A percentile compares a stretch with the other conserved stretches of the same genome.
phyloP scores from a whole-genome alignment of 2,113 vertebrate genomes.

The Eudyptes chrysolophus region DNA sequence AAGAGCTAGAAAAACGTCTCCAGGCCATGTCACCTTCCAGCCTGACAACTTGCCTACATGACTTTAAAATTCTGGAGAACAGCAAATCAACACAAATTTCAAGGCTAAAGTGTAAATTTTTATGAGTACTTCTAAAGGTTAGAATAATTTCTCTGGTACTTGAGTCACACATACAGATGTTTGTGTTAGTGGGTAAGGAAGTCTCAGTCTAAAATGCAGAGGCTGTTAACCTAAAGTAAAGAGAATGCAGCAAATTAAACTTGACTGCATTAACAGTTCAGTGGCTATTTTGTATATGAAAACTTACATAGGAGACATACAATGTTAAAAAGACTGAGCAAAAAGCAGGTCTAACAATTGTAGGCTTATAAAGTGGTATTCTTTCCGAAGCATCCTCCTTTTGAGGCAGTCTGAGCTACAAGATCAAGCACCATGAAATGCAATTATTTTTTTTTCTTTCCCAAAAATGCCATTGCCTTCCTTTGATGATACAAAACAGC shows the following conservation, averaged over 20 bases:
- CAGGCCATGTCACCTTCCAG: not conserved
- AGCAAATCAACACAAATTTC: not conserved
- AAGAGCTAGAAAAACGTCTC: not conserved
- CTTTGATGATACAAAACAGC: not conserved
- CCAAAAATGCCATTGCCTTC: not conserved
- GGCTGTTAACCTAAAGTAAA: not conserved
- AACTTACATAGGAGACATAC: not conserved
- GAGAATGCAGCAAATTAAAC: not conserved
- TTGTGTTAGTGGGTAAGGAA: not conserved
- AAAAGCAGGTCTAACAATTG: not conserved
- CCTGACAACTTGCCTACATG: not conserved
- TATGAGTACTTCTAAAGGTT: not conserved
- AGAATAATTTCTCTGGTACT: not conserved
- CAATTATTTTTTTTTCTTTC: not conserved
- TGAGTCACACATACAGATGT: not conserved
- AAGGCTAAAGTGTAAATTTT: not conserved
- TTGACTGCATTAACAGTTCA: not conserved
- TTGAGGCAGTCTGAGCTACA: not conserved
- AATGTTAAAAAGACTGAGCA: not conserved
- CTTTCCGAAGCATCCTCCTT: not conserved
- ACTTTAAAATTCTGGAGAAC: not conserved
- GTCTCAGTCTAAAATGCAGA: not conserved
- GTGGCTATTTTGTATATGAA: not conserved
- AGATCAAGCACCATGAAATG: not conserved
- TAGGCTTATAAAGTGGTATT: not conserved